Conservation (phyloP, 2,113 vertebrate genomes). For the Dicaeum eximium region DNA sequence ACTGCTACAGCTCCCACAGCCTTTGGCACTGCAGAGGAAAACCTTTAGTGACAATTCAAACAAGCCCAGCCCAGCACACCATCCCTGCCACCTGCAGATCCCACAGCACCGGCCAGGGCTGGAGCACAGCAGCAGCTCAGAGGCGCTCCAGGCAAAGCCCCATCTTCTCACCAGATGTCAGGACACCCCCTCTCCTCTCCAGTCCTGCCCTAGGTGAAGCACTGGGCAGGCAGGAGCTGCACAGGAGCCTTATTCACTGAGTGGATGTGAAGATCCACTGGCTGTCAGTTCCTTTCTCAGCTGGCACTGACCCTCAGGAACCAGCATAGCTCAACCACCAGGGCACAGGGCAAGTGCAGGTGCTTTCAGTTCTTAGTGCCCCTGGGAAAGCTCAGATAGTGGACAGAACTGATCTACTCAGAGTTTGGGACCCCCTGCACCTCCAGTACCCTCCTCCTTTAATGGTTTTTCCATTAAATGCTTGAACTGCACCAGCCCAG, state of each 20-base stretch:
- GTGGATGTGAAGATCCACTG: accelerated
- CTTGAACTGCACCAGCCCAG: background rate
- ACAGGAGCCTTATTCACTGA: accelerated
- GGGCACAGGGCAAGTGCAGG: accelerated
- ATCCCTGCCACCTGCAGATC: accelerated
- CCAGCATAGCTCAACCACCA: background rate
- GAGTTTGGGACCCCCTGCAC: accelerated
- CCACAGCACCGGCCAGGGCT: accelerated
- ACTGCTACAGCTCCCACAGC: accelerated
- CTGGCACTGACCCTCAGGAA: too few relatives aligned
- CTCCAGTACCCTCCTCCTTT: background rate
- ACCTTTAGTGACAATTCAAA: background rate
- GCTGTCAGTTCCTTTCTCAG: accelerated
- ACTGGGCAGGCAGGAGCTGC: accelerated
- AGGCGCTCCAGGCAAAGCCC: background rate
- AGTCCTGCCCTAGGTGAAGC: accelerated
- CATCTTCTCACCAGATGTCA: accelerated
- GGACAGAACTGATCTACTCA: background rate
- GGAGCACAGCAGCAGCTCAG: background rate
- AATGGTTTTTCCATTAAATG: accelerated
- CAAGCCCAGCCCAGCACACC: accelerated
- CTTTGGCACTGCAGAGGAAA: background rate
- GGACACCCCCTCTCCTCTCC: accelerated
- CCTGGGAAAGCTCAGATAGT: background rate
- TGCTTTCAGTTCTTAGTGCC: accelerated